Conservation (phyloP, 1,140 invertebrate species). For the Schmidtea mediterranea region DNA sequence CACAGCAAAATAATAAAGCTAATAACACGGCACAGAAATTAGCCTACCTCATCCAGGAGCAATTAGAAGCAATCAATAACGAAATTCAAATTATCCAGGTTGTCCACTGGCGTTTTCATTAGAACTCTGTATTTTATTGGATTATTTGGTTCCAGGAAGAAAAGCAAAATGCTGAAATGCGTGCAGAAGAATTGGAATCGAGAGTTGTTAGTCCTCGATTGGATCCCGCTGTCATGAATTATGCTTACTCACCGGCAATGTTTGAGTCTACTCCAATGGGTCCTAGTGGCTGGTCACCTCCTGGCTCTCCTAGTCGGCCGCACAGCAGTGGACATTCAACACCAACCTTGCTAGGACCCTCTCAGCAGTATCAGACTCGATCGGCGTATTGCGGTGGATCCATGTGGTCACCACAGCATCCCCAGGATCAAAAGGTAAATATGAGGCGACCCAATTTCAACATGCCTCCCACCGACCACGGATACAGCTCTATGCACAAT, state of each 20-base stretch:
- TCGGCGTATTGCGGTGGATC: too few relatives aligned
- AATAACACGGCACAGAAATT: too few relatives aligned
- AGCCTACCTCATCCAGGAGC: constrained; percentile 65
- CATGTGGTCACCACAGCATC: too few relatives aligned
- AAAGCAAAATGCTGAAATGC: constrained; percentile 68
- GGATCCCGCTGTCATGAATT: constrained; percentile 27
- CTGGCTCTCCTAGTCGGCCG: constrained; percentile 13
- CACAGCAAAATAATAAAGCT: background rate
- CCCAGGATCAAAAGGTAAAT: too few relatives aligned
- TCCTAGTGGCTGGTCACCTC: too few relatives aligned
- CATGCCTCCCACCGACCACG: too few relatives aligned
- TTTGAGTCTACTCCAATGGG: too few relatives aligned
- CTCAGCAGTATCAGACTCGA: too few relatives aligned
- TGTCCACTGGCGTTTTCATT: too few relatives aligned
- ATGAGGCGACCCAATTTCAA: too few relatives aligned
- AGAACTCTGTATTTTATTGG: too few relatives aligned
- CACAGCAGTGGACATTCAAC: constrained; percentile 48
- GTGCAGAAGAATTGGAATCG: constrained; percentile 84
- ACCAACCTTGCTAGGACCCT: constrained; percentile 24
- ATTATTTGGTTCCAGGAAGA: constrained; percentile 48
- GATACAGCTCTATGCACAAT: too few relatives aligned
- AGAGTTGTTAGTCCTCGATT: constrained; percentile 43
- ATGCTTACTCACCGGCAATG: background rate
- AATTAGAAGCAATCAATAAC: constrained; percentile 94
- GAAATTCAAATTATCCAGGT: constrained; percentile 68